Evolutionary conservation across 2,888 invertebrate genomes (phyloP).

Genomic region (Coelogynopora nodosa): DNA sequence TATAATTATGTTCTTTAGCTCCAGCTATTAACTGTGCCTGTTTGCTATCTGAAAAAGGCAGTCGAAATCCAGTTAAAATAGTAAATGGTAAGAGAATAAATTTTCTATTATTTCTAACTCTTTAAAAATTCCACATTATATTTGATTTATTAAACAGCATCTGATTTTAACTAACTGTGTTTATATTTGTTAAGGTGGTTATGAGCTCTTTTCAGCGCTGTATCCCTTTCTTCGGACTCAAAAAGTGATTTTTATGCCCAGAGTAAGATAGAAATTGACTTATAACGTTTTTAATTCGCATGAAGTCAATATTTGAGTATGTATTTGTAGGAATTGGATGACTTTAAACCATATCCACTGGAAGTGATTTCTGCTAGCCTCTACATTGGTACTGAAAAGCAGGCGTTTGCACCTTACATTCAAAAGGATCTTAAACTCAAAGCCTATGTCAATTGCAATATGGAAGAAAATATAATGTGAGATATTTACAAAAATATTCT

Average conservation of each 20-base stretch:
- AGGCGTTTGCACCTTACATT: slow-evolving; percentile 57
- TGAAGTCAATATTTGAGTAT: background rate
- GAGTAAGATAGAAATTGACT: slow-evolving; percentile 54
- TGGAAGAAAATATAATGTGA: slow-evolving; percentile 49
- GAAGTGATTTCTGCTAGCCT: slow-evolving; percentile 58
- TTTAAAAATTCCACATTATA: no score
- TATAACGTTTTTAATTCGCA: background rate
- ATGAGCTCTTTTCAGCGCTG: slow-evolving; percentile 59
- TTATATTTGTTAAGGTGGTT: slow-evolving; percentile 54
- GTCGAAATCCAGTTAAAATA: slow-evolving; percentile 56
- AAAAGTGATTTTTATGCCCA: slow-evolving; percentile 61
- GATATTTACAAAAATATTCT: no score
- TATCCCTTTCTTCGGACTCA: slow-evolving; percentile 61
- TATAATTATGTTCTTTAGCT: no score
- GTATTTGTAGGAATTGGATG: slow-evolving; percentile 57
- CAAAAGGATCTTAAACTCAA: slow-evolving; percentile 61
- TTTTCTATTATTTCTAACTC: no score
- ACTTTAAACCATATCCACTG: slow-evolving; percentile 58
- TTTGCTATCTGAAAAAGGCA: slow-evolving; percentile 58
- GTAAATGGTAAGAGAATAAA: slow-evolving; percentile 58
- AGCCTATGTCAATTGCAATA: slow-evolving; percentile 56
- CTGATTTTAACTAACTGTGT: background rate
- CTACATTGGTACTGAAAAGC: slow-evolving; percentile 58
- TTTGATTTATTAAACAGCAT: no score
- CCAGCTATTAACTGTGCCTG: slow-evolving; percentile 55